Evolutionary conservation across 2,797 vertebrate genomes (phyloP).

Genomic region (Martes flavigula): DNA sequence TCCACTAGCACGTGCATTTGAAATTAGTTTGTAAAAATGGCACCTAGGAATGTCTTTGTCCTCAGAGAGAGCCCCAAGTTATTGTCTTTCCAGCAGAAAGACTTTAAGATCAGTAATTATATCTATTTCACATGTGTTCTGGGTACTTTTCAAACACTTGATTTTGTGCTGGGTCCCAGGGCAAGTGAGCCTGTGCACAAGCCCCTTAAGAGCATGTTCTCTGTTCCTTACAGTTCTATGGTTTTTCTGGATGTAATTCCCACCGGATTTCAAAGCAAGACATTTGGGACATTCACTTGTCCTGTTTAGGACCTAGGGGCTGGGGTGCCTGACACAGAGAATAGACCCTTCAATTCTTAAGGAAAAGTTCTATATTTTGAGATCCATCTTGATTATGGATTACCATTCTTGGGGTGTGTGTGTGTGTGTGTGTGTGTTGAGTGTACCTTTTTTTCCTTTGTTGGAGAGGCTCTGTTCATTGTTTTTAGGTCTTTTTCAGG

Average conservation of each 20-base stretch:
- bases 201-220: not conserved
- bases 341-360: not conserved
- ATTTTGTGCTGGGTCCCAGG: not conserved
- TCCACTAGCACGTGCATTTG: not conserved
- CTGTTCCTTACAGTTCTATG: not conserved
- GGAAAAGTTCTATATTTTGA: not conserved
- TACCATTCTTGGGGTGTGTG: not conserved
- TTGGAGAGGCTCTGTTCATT: not conserved
- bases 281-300: not conserved
- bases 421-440: not conserved
- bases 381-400: not conserved
- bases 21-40: not conserved
- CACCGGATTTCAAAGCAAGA: not conserved
- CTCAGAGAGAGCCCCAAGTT: not conserved
- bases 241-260: not conserved
- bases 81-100: not conserved
- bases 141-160: not conserved
- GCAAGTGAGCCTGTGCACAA: not conserved
- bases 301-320: not conserved
- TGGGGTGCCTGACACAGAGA: not conserved
- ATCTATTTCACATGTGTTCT: not conserved
- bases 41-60: not conserved
- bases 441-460: not conserved
- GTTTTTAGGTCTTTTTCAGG: not conserved
- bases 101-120: not conserved